These are phyloP conservation scores for Theonella swinhoei DNA, from an alignment of 37 sponge, comb jelly and placozoan species.

Conservation along the genomic window DNA sequence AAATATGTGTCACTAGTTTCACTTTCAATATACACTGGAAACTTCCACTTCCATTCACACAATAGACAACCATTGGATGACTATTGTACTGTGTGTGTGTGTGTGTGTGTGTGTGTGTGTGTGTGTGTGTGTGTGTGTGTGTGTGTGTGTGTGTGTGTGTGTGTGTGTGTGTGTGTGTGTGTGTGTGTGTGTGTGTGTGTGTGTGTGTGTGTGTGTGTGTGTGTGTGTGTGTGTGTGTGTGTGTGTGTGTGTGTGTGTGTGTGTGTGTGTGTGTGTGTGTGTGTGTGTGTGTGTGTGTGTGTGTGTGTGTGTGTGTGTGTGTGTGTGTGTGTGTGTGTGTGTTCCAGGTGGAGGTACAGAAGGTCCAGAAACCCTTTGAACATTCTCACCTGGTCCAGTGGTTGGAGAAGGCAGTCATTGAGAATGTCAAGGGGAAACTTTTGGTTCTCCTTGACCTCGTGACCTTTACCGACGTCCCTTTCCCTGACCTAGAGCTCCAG, in stretches of 20 bases:
- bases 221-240: constrained; percentile 22
- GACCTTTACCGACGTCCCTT: constrained; percentile 17
- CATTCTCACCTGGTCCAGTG: too few species aligned
- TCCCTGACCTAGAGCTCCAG: constrained; percentile 26
- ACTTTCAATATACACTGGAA: not conserved
- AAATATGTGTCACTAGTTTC: too few species aligned
- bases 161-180: too few species aligned
- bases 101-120: not conserved
- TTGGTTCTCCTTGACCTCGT: constrained; percentile 48
- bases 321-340: too few species aligned
- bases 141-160: not conserved
- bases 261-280: too few species aligned
- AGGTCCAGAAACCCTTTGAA: too few species aligned
- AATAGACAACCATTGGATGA: constrained; percentile 76
- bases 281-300: too few species aligned
- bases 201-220: constrained; percentile 4
- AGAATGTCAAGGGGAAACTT: constrained; percentile 39
- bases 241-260: too few species aligned
- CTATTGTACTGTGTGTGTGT: constrained; percentile 81
- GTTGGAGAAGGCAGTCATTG: too few species aligned
- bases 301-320: too few species aligned
- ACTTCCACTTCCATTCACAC: constrained; percentile 38
- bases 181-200: not conserved
- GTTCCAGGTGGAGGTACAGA: too few species aligned
- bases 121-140: not conserved